Evolutionary conservation across 2,888 invertebrate species (phyloP).

Genomic region (Trichopoda pennipes): DNA sequence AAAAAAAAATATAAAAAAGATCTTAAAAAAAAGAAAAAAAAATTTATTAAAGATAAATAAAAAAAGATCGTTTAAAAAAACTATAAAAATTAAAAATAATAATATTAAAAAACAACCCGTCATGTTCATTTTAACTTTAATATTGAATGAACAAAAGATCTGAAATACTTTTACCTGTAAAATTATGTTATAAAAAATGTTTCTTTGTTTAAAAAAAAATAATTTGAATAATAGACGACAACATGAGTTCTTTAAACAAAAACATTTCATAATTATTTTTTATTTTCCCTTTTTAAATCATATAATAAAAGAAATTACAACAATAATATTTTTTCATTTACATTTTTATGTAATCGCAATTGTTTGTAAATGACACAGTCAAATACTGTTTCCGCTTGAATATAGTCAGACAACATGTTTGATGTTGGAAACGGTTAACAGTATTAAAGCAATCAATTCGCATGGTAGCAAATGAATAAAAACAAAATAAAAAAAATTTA

Average conservation of each 20-base stretch:
- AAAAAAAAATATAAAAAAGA: too few species aligned
- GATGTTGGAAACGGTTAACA: slow-evolving; percentile 5
- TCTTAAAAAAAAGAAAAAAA: too few species aligned
- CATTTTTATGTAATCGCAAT: slow-evolving; percentile 45
- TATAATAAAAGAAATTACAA: slow-evolving; percentile 2
- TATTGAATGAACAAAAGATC: slow-evolving; percentile 20
- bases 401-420: slow-evolving; percentile 14
- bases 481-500: not conserved
- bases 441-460: slow-evolving; percentile 1
- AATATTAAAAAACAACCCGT: not conserved
- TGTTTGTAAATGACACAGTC: slow-evolving; percentile 39
- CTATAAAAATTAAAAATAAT: too few species aligned
- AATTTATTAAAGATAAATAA: too few species aligned
- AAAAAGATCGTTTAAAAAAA: too few species aligned
- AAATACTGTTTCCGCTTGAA: slow-evolving; percentile 47
- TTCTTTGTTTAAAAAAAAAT: too few species aligned
- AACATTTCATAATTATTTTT: not conserved
- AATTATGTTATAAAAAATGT: not conserved
- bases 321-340: slow-evolving; percentile 18
- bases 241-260: slow-evolving; percentile 10
- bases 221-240: not conserved
- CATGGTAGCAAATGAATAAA: not conserved
- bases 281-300: not conserved
- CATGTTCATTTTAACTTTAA: not conserved
- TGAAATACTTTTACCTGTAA: slow-evolving; percentile 22